Percentiles rank a stretch among this genome's conserved stretches.
Evolutionary conservation across 1,140 invertebrate genomes (phyloP).

Genomic region (Pararge aegeria): DNA sequence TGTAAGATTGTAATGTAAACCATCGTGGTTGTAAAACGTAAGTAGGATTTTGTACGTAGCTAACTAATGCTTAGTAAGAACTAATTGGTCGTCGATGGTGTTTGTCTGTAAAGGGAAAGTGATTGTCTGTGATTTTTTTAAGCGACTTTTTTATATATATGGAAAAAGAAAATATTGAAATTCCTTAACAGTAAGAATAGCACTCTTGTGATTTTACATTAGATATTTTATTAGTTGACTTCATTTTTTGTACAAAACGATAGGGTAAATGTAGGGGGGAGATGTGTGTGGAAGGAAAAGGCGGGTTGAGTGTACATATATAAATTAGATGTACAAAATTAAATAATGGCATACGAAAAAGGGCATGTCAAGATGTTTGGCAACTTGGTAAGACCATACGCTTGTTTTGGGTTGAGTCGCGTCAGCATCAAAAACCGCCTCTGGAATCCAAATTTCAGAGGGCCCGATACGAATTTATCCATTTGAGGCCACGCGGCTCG

Average conservation of each 20-base stretch:
- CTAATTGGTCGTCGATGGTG: conserved; percentile 74
- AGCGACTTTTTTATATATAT: conserved; percentile 80
- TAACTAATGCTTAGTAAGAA: conserved; percentile 74
- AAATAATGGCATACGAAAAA: conserved; percentile 47
- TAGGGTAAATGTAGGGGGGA: conserved; percentile 51
- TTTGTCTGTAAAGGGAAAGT: conserved; percentile 79
- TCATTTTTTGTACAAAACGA: conserved; percentile 72
- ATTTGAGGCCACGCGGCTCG: conserved; percentile 47
- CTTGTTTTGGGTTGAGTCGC: conserved; percentile 52
- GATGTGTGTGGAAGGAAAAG: conserved; percentile 38
- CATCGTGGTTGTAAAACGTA: conserved; percentile 80
- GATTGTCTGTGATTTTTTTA: conserved; percentile 82
- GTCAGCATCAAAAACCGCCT: conserved; percentile 43
- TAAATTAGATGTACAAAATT: conserved; percentile 59
- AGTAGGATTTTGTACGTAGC: conserved; percentile 80
- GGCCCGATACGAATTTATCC: conserved; percentile 60
- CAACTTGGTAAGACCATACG: conserved; percentile 68
- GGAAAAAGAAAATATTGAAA: conserved; percentile 65
- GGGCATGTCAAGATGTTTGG: conserved; percentile 37
- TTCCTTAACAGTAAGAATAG: conserved; percentile 80
- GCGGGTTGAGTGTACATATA: conserved; percentile 75
- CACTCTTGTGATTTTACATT: conserved; percentile 81
- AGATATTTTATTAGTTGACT: conserved; percentile 75
- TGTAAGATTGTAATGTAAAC: conserved; percentile 69
- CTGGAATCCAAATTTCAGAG: conserved; percentile 42